Base-by-base conservation (phyloP, 2,888 invertebrate species). In the Drosophila formosana region DNA sequence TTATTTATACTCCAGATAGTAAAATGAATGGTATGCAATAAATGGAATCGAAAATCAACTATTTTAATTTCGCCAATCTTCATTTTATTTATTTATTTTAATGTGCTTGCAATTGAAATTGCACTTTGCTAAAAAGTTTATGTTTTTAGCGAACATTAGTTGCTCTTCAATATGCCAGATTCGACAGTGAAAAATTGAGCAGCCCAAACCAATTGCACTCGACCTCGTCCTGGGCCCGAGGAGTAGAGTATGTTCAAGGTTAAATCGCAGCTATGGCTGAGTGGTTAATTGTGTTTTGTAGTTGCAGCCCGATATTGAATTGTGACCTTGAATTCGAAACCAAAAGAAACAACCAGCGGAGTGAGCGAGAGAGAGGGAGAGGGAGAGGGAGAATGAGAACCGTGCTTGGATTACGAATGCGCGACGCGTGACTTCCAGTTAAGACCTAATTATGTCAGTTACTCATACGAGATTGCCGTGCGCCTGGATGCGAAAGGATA, bases 391-490 rank as follows among this genome's bases (percentile, higher is more conserved):
- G 53, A 41, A 28, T 11, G 45, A 61, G 62, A 41, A 28, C 39
- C 56, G 46, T 26, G 25, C 66, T 76, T 74, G 68, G 83, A 85
- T 84, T 88, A 72, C 78, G 86, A 85, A 85, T 89, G 89, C 88
- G 72, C 65, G 63, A 75, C 87, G 89, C 89, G 88, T 86, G 88
- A 89, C 86, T 86, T 83, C 71, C 82, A 86, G 89, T 81, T 89
- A 86, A 88, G 88, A 79, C 89, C 87, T 89, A 89, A 86, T 86
- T 86, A 86, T 86, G 88, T 89, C 89, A 86, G 89, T 86, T 75
- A 79, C 87, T 86, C 87, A 78, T 70, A 81, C 77, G 87, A 79
- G 84, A 88, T 88, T 85, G 72, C 53, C 43, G 53, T 32, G 53
- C 18, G 18, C 66, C 41, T 32, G 37, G 61, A 55, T n/a, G 45